Percentiles rank a stretch among this genome's conserved stretches.
Conservation (phyloP, 37 sponge, comb jelly and placozoan genomes). For the Oopsacas minuta region DNA sequence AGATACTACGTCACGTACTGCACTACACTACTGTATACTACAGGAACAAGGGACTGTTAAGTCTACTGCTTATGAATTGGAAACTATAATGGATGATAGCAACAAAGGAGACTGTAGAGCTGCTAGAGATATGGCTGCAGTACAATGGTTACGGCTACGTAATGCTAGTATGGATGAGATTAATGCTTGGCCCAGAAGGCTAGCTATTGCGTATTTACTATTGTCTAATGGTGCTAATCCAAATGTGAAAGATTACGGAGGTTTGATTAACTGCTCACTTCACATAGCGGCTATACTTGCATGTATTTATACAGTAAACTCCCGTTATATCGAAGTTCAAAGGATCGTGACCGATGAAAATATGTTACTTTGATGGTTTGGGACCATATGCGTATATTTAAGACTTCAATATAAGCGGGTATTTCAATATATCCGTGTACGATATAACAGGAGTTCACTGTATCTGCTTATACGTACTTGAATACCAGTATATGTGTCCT, state of each 20-base stretch:
- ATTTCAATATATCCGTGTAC: too few relatives aligned
- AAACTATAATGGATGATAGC: background rate
- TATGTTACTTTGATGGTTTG: too few relatives aligned
- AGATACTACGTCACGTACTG: background rate
- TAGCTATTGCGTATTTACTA: background rate
- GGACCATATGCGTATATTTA: too few relatives aligned
- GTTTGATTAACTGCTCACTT: too few relatives aligned
- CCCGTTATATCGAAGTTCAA: too few relatives aligned
- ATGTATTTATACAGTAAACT: too few relatives aligned
- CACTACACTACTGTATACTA: background rate
- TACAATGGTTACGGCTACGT: background rate
- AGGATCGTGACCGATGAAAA: too few relatives aligned
- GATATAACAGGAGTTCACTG: too few relatives aligned
- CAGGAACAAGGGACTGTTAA: background rate
- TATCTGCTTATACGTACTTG: too few relatives aligned
- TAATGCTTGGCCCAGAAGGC: background rate
- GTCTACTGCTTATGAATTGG: background rate
- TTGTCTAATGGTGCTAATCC: background rate
- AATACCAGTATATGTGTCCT: too few relatives aligned
- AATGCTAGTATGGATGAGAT: background rate
- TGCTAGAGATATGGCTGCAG: background rate
- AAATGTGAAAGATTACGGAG: background rate
- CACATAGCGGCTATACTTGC: too few relatives aligned
- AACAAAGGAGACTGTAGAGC: background rate
- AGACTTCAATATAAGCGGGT: too few relatives aligned